Conservation (phyloP, 2,888 invertebrate genomes). For the Dryobotodes eremita region DNA sequence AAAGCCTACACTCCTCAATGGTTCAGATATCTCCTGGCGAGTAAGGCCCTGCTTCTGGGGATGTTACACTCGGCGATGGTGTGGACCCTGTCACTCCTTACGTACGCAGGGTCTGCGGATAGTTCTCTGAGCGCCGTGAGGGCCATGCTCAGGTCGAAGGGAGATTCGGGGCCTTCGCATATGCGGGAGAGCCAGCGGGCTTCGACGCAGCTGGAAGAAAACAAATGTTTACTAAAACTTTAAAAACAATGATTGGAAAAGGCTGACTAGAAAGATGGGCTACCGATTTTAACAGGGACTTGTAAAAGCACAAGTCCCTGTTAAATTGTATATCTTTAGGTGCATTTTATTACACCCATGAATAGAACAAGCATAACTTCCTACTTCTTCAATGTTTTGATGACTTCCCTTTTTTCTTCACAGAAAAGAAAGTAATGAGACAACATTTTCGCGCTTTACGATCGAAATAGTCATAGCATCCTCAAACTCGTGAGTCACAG, state of each 20-base stretch:
- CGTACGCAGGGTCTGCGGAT: conserved; percentile 79
- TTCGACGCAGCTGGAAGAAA: conserved; percentile 81
- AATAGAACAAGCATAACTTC: background rate
- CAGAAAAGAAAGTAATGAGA: background rate
- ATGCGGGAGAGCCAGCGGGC: conserved; percentile 85
- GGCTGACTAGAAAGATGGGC: background rate
- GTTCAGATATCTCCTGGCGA: conserved; percentile 79
- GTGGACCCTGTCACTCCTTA: conserved; percentile 84
- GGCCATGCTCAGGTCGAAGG: conserved; percentile 70
- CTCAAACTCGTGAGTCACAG: background rate
- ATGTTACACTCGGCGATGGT: conserved; percentile 81
- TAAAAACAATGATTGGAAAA: background rate
- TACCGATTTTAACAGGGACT: background rate
- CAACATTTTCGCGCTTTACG: background rate
- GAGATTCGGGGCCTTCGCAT: conserved; percentile 75
- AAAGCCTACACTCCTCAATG: conserved; percentile 39
- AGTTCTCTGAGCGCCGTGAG: conserved; percentile 74
- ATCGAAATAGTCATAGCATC: background rate
- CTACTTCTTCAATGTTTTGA: background rate
- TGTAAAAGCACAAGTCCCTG: background rate
- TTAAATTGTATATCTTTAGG: too few species aligned
- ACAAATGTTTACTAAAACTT: background rate
- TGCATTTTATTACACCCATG: background rate
- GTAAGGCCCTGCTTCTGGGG: conserved; percentile 79
- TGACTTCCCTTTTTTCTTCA: background rate